Evolutionary conservation across 2,113 vertebrate genomes (phyloP), one percentile per base, ranked within the genome.

Genomic region (Hydrochoerus hydrochaeris): DNA sequence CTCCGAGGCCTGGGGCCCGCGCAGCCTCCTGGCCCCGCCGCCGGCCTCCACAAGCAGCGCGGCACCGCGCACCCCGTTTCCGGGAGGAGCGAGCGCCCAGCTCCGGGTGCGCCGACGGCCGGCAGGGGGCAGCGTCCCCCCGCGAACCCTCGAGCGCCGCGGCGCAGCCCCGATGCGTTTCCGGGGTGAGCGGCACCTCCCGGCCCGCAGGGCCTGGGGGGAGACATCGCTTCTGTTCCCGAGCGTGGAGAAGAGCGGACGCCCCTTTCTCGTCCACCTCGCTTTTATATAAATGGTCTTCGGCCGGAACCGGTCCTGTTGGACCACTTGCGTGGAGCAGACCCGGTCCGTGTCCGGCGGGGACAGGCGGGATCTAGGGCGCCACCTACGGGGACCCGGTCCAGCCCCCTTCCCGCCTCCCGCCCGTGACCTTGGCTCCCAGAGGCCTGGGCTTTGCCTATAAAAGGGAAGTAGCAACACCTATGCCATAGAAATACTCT

Each of bases 91-190:
- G 2, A 57, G 57, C 57, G 0, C 17, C 57, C 14, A 20, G 57
- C 57, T 5, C 17, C 57, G 14, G 17, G 57, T 17, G 65, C 32
- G 32, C 32, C 65, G 1, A 14, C 1, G 65, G 14, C 30, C 65
- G 32, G 65, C 65, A 67, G 98, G 98, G 98, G 98, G 98, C 96
- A 93, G 80, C 95, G 82, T 96, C 91, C 96, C 30, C 11, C 98
- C 95, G 97, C 93, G 97, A 98, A 98, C 85, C 28, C 2, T 32
- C 57, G 32, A 16, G 63, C 63, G 62, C 63, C 63, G 32, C 63
- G 32, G 16, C 65, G 3, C 65, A 67, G 65, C 65, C 65, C 65
- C 14, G 65, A 67, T 67, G 65, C 65, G 30, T 89, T 92, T 96
- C 81, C 81, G 77, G 57, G 63, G 60, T 69, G 52, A 71, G 20